phyloP scores from a whole-genome alignment of 2,888 invertebrate species.

The Ecliptopera silaceata region DNA sequence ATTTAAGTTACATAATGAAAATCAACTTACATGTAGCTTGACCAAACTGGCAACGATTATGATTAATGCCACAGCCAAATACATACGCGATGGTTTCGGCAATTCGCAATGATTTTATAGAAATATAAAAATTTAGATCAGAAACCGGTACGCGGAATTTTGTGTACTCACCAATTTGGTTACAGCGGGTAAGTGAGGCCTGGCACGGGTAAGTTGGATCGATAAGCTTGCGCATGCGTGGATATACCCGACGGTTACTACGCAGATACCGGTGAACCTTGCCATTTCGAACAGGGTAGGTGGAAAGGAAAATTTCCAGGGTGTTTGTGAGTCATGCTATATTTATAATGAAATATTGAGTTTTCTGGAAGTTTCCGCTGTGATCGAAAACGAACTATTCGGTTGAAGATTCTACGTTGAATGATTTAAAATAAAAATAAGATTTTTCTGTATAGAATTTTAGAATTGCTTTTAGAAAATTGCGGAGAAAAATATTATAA shows the following conservation, averaged over 20 bases:
- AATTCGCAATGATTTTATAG: constrained; percentile 34
- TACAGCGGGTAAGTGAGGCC: constrained; percentile 63
- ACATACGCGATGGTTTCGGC: constrained; percentile 58
- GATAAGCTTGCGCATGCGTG: constrained; percentile 65
- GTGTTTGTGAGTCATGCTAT: neutral
- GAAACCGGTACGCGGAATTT: constrained; percentile 52
- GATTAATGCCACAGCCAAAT: constrained; percentile 78
- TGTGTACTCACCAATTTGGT: constrained; percentile 68
- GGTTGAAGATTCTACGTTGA: too few species aligned
- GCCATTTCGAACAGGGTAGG: constrained; percentile 13
- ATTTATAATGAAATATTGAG: neutral
- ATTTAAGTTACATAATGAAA: constrained; percentile 25
- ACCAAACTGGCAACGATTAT: constrained; percentile 78
- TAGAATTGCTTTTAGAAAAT: too few species aligned
- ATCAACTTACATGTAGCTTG: constrained; percentile 73
- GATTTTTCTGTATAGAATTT: too few species aligned
- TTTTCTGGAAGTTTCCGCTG: constrained; percentile 3
- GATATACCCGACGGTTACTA: constrained; percentile 34
- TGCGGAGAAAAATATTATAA: too few species aligned
- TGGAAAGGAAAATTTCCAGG: constrained; percentile 11
- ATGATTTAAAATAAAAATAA: too few species aligned
- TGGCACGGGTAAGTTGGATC: constrained; percentile 44
- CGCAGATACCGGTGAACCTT: constrained; percentile 39
- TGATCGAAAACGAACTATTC: neutral
- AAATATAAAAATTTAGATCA: constrained; percentile 20